Evolutionary conservation across 2,888 invertebrate genomes (phyloP), one percentile per base, ranked within the genome.

Genomic region (Atethmia centrago): DNA sequence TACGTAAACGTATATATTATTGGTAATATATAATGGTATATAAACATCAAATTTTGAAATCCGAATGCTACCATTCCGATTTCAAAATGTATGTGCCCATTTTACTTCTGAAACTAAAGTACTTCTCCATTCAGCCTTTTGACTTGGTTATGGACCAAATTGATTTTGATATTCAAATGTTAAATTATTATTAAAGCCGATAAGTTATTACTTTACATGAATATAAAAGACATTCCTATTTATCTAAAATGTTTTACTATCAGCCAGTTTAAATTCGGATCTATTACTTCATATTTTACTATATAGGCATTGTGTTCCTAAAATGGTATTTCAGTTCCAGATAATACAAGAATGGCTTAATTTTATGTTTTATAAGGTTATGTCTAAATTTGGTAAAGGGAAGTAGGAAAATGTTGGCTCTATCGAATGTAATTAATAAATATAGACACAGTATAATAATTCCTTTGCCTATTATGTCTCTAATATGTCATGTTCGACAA

Each of bases 401-500:
- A 78, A 64, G 66, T 21, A 31, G 56, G 36, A 76, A 56, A 79
- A 55, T 58, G 3, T 40, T 9, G 19, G 19, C 31, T 70, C 51
- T 51, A 76, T 28, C 63, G 56, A 70, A 68, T 66, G 56, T 59
- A 47, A 84, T 78, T 81, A 81, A 84, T 76, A 58, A 74, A 71
- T 73, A 77, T 66, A 66, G 75, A 61, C 70, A 25, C 19, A n/a
- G 8, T 64, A 47, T 45, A 70, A 64, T 85, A 73, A 84, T 86
- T 69, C 75, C 75, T 70, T 82, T 58, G 62, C 85, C 82, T 68
- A 71, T 68, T 79, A 85, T 16, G 87, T 74, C 66, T 75, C 28
- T 40, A 69, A 76, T 66, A 71, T 75, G 65, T 78, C 73, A 71
- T 84, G 85, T 77, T 70, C 59, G 74, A 85, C 85, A 82, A 85